Base-by-base conservation (phyloP, 2,113 vertebrate species). In the Erpornis zantholeuca region DNA sequence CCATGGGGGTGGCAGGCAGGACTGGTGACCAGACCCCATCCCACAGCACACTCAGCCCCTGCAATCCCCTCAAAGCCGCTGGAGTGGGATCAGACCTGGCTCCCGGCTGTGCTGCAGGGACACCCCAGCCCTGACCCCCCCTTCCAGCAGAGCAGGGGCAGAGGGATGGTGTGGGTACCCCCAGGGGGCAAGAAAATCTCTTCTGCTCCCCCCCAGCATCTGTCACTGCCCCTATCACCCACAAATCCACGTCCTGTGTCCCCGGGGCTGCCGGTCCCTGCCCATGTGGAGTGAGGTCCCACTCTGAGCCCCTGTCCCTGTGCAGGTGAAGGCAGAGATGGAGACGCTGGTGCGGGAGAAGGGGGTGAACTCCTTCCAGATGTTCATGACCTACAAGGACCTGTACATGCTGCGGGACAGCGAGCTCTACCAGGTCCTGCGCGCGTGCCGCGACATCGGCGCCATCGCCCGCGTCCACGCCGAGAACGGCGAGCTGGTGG, bases 311-410 rank as follows among this genome's bases (percentile, higher is more conserved):
- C 36, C 23, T 0, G 0, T 90, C 14, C 53, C 0, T 29, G 5
- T 0, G 3, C 95, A 99, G 99, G 99, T 99, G 68, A 98, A 97
- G 84, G 97, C 98, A 6, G 99, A 99, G 97, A 99, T 99, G 99
- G 99, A 99, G 98, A 98, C 97, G 0, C 97, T 99, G 96, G 99
- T 99, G 90, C 97, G 99, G 69, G 99, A 99, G 90, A 98, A 99
- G 88, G 99, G 99, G 2, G 99, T 99, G 89, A 99, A 99, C 96
- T 99, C 99, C 21, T 99, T 99, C 96, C 99, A 99, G 98, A 99
- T 99, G 99, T 99, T 98, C 98, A 99, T 99, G 99, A 98, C 99
- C 91, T 99, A 99, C 95, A 99, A 99, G 97, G 99, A 99, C 86
- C 92, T 97, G 96, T 99, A 98, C 97, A 99, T 99, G 99, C 98